Base-by-base conservation (phyloP, 2,797 vertebrate genomes). In the Ciconia nigra region DNA sequence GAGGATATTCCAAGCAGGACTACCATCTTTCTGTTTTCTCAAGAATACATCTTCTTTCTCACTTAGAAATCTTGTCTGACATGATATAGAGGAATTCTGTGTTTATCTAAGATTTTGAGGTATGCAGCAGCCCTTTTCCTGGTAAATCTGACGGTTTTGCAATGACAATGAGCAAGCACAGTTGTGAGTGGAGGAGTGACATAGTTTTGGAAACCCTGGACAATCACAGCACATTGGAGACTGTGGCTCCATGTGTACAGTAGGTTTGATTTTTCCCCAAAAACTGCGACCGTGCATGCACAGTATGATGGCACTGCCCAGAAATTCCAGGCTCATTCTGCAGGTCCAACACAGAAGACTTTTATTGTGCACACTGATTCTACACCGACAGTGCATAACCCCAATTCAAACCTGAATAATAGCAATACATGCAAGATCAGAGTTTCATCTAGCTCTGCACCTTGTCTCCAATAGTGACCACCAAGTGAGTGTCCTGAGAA, bases 21-120 rank as follows among this genome's bases (percentile, higher is more conserved):
- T 79, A 58, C 49, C 35, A 51, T 69, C 21, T 31, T 71, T 67
- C 57, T 83, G 17, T 81, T 92, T 94, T 71, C 77, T 95, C 61
- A 42, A n/a, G 16, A 79, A 61, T 55, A 63, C 4, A 1, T 62
- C 54, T 26, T 67, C 54, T 81, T 87, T 85, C 44, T 89, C 55
- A 47, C 47, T 87, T 73, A 63, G 31, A 80, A 89, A 77, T 57
- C 52, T 22, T 46, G 42, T 70, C 59, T 73, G 72, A 17, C 39
- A 41, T 3, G 13, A 37, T 44, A 44, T 4, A 63, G 47, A 91
- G 39, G 35, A 90, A 17, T 46, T 6, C 3, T 54, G 6, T 79
- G 62, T 85, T 95, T 84, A 35, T 66, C 35, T 83, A 52, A 51
- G 87, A 62, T 87, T 72, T 62, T 10, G 20, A 77, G 41, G 59